phyloP scores from a whole-genome alignment of 2,888 invertebrate species.

The Heteromurus nitidus region DNA sequence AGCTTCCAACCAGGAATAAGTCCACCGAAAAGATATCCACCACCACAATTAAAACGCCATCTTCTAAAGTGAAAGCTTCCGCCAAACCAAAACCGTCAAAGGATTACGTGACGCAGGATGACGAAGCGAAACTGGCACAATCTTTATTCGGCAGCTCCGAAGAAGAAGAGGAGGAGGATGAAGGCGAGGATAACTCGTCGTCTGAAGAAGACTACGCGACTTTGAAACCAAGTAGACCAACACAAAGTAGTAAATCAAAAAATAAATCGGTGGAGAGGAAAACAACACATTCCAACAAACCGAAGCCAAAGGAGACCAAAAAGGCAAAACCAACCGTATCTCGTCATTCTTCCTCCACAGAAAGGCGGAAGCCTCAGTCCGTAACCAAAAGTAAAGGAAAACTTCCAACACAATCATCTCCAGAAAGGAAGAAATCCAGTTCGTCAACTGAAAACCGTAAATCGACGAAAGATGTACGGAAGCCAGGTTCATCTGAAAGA shows the following conservation, averaged over 20 bases:
- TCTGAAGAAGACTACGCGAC: not conserved
- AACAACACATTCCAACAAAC: not conserved
- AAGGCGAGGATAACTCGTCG: slow-evolving; percentile 8
- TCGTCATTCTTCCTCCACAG: not conserved
- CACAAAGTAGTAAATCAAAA: slow-evolving; percentile 9
- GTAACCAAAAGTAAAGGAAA: not conserved
- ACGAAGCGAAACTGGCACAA: slow-evolving; percentile 49
- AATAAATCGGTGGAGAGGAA: slow-evolving; percentile 19
- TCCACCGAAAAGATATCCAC: no score
- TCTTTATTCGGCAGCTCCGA: slow-evolving; percentile 45
- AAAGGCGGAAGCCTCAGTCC: not conserved
- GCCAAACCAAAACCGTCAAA: not conserved
- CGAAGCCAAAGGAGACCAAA: not conserved
- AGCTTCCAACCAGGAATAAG: no score
- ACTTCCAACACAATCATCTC: not conserved
- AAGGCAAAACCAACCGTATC: not conserved
- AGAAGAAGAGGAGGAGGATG: slow-evolving; percentile 27
- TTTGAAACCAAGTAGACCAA: not conserved
- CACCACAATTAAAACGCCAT: not conserved
- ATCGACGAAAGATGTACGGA: not conserved
- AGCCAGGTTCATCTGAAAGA: not conserved
- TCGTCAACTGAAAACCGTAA: not conserved
- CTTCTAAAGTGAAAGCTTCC: not conserved
- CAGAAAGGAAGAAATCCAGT: not conserved
- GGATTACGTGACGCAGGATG: slow-evolving; percentile 49